phyloP scores from a whole-genome alignment of 2,888 invertebrate species.

The Aspidapion aeneum region DNA sequence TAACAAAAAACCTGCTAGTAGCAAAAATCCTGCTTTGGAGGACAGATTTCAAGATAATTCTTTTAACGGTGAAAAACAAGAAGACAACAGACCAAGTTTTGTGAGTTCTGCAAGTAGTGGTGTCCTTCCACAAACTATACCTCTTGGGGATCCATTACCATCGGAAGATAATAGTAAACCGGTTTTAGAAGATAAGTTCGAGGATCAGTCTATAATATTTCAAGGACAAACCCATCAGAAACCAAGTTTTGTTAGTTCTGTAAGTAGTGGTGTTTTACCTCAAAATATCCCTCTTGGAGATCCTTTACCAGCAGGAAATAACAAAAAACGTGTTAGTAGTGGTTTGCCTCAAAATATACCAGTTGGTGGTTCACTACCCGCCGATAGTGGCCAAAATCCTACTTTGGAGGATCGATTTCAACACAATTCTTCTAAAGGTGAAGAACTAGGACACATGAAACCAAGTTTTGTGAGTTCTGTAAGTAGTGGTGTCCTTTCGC shows the following conservation, averaged over 20 bases:
- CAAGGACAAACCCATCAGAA: background rate
- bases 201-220: background rate
- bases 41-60: constrained; percentile 13
- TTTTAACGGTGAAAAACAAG: no score
- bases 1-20: no score
- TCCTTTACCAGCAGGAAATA: background rate
- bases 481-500: background rate
- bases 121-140: constrained; percentile 14
- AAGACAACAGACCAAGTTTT: background rate
- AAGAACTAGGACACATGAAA: background rate
- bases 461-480: constrained; percentile 15
- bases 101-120: background rate
- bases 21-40: background rate
- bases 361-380: background rate
- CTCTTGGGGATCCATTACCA: constrained; percentile 13
- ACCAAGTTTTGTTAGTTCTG: background rate
- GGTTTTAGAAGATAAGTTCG: background rate
- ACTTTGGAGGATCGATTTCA: background rate
- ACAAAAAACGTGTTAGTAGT: background rate
- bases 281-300: background rate
- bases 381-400: background rate
- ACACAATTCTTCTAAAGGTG: background rate
- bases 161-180: background rate
- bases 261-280: background rate
- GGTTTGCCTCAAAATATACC: background rate